Evolutionary conservation across 2,113 vertebrate genomes (phyloP).

Genomic region (Mesembrinibis cayennensis): DNA sequence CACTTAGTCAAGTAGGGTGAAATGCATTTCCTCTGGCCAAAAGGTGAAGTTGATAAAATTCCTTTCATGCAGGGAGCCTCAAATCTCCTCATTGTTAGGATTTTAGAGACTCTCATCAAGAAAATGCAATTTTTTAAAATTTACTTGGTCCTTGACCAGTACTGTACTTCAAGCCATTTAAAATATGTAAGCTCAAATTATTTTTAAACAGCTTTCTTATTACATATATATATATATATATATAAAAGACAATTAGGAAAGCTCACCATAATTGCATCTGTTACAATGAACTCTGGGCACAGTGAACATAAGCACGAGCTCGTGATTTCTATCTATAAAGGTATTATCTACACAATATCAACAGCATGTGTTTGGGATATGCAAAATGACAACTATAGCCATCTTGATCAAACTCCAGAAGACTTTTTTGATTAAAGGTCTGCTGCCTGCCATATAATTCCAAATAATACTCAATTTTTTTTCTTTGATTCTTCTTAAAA

Average conservation of each 20-base stretch:
- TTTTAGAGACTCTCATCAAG: background rate
- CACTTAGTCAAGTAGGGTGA: background rate
- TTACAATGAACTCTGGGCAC: background rate
- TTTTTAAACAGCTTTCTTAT: background rate
- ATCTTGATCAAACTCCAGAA: background rate
- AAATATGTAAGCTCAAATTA: background rate
- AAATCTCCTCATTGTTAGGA: background rate
- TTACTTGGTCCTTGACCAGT: background rate
- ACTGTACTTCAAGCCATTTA: background rate
- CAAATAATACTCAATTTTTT: background rate
- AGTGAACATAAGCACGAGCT: background rate
- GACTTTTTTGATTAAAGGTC: background rate
- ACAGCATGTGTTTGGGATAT: background rate
- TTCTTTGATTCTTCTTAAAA: background rate
- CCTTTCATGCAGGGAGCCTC: background rate
- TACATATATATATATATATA: background rate
- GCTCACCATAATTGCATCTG: background rate
- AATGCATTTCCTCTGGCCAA: background rate
- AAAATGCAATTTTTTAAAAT: background rate
- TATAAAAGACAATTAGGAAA: background rate
- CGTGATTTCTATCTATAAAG: background rate
- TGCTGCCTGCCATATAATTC: background rate
- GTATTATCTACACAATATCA: background rate
- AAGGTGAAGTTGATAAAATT: slow-evolving; percentile 1
- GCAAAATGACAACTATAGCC: background rate